Evolutionary conservation across 2,888 invertebrate genomes (phyloP).

Genomic region (Loripinus fragilis): DNA sequence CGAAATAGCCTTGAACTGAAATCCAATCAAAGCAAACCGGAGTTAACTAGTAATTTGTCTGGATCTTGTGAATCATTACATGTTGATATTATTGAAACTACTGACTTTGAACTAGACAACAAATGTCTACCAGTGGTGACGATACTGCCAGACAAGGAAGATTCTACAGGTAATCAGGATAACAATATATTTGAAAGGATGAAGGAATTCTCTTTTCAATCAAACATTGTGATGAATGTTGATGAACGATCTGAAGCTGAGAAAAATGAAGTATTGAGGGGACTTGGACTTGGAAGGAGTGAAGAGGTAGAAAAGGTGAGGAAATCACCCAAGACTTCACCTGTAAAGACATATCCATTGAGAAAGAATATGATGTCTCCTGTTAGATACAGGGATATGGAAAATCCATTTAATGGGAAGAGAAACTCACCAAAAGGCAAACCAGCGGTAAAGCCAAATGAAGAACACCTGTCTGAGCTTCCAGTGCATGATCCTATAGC

Average conservation of each 20-base stretch:
- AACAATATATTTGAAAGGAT: slow-evolving; percentile 11
- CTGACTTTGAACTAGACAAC: background rate
- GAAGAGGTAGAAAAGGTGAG: slow-evolving; percentile 51
- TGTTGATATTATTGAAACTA: background rate
- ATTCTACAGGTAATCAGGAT: background rate
- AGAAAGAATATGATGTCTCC: slow-evolving; percentile 42
- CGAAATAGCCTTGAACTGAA: background rate
- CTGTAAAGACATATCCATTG: slow-evolving; percentile 58
- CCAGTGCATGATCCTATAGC: slow-evolving; percentile 82
- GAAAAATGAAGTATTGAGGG: slow-evolving; percentile 47
- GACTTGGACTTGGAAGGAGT: slow-evolving; percentile 42
- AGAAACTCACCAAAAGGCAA: too few relatives aligned
- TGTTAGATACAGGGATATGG: slow-evolving; percentile 26
- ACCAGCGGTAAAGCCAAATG: background rate
- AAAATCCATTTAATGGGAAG: background rate
- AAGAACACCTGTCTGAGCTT: background rate
- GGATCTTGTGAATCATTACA: background rate
- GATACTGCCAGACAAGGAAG: background rate
- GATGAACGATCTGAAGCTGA: slow-evolving; percentile 17
- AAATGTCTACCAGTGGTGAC: background rate
- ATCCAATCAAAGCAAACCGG: background rate
- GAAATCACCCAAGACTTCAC: slow-evolving; percentile 53
- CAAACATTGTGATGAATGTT: background rate
- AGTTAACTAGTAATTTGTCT: background rate
- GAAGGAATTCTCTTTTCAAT: background rate